A percentile compares a stretch with the other conserved stretches of the same genome.
Conservation (phyloP, 2,113 vertebrate species). For the Choloepus hoffmanni region DNA sequence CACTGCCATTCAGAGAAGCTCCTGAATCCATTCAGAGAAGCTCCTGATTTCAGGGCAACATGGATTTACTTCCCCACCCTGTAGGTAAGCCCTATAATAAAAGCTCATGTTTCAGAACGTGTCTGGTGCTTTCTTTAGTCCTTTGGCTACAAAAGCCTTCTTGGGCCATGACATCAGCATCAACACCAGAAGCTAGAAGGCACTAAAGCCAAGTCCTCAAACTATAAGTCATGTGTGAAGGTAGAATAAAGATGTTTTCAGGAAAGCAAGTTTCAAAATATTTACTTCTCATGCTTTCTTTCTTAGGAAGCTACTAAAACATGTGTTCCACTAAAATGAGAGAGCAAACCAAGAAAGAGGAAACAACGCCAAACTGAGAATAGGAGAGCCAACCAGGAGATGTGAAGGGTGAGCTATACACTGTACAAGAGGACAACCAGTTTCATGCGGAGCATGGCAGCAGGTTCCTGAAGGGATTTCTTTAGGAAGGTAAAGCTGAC, state of each 20-base stretch:
- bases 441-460: not conserved
- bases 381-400: not conserved
- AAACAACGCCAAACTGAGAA: not conserved
- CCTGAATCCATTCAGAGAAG: no score
- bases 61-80: no score
- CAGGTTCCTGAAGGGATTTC: not conserved
- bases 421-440: accelerated
- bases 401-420: not conserved
- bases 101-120: no score
- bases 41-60: no score
- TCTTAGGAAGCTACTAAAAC: not conserved
- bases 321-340: not conserved
- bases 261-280: not conserved
- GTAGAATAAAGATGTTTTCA: not conserved
- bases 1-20: no score
- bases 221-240: not conserved
- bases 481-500: not conserved
- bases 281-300: not conserved
- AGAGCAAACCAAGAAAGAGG: not conserved
- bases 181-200: not conserved
- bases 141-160: no score
- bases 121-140: no score
- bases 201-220: not conserved
- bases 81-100: no score
- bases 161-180: not conserved